A percentile compares a stretch with the other conserved stretches of the same genome.
phyloP scores from a whole-genome alignment of 2,888 invertebrate species.

The Tipula confusa region DNA sequence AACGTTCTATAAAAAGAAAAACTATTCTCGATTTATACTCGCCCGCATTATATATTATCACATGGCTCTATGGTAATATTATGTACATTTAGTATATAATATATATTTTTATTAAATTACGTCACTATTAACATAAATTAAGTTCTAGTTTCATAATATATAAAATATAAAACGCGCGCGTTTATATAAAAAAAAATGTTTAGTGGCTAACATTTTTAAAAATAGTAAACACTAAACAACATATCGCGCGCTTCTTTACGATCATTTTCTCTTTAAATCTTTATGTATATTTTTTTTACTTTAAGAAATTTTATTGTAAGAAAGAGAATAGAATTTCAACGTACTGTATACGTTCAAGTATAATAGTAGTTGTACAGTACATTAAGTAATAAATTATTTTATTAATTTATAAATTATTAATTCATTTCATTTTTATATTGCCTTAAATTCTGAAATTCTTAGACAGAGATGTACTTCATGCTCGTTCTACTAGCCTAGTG shows the following conservation, averaged over 20 bases:
- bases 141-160: neutral
- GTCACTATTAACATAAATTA: conserved; percentile 20
- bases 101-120: conserved; percentile 14
- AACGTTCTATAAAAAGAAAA: conserved; percentile 3
- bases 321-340: conserved; percentile 5
- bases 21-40: neutral
- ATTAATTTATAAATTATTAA: conserved; percentile 20
- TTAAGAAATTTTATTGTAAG: neutral
- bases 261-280: neutral
- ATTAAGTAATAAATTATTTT: conserved; percentile 9
- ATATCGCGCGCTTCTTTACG: neutral
- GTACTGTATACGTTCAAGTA: neutral
- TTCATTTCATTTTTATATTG: neutral
- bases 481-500: neutral
- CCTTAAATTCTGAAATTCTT: neutral
- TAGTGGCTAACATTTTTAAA: neutral
- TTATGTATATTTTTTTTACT: neutral
- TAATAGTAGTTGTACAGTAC: neutral
- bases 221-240: conserved; percentile 5
- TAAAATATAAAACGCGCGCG: neutral
- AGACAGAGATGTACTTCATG: neutral
- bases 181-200: neutral
- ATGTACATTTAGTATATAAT: no score
- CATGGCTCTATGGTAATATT: neutral
- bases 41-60: neutral